Base-by-base conservation (phyloP, 2,113 vertebrate genomes). In the Myiagra hebetior region DNA sequence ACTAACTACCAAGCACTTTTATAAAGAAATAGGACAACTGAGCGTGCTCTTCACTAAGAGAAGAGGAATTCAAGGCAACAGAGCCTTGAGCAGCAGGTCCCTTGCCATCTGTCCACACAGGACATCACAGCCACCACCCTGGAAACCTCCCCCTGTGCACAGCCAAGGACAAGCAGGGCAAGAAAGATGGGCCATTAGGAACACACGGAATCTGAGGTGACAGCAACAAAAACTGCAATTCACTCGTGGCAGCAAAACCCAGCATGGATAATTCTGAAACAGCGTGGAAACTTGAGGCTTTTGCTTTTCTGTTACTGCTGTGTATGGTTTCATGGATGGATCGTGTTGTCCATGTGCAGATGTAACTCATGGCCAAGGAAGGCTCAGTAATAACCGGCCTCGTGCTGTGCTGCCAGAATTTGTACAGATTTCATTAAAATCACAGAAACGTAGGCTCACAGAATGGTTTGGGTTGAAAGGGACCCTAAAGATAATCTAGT, bases 261-360 rank as follows among this genome's bases (percentile, higher is more conserved):
- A 65, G n/a, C 1, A 0, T 1, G 9, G 47, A 3, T 33, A 73
- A 72, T 24, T 68, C 31, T 44, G 63, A 7, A 70, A 28, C 60
- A 39, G 28, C 0, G 1, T 12, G 55, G 57, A 35, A 88, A 76
- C 57, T 1, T 10, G 49, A 64, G 35, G 11, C 0, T 41, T 92
- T 78, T 53, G 26, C 8, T 50, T 60, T 84, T 13, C 44, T 49
- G 3, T 37, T 14, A 33, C 2, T 41, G 41, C 14, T 15, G 37
- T 3, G 6, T 13, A 44, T 0, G 1, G 33, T 35, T 46, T 56
- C 74, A 72, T 33, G 65, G 27, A 37, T 41, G 59, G 35, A 75
- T 19, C 2, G 1, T 60, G n/a, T 0, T 57, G n/a, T 30, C 62
- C 10, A 1, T 3, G 5, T 1, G 37, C 0, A 53, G 49, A n/a